Base-by-base conservation (phyloP, 2,888 invertebrate genomes). In the Trimorus sp. region DNA sequence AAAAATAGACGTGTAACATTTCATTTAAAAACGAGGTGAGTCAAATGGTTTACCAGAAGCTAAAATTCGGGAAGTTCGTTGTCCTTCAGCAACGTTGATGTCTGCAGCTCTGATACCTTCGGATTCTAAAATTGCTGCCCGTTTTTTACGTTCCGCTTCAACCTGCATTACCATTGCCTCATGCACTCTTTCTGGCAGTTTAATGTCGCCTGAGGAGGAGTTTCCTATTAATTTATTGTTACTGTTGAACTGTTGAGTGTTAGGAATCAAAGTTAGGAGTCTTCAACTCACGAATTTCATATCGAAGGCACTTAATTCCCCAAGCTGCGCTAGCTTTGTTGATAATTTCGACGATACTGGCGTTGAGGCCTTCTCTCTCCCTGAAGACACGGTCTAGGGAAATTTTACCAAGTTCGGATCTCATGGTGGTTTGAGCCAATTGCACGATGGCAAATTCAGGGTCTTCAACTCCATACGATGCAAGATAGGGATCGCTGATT, bases 141-240 rank as follows among this genome's bases (percentile, higher is more conserved):
- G 93, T 91, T 99, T 99, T 89, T 96, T 96, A 70, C 99, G 93
- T 92, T 99, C 99, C 0, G 99, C 99, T 92, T 99, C 99, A 0
- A 99, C 99, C 93, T 99, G 99, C 98, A 99, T 99, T 92, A 99
- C 99, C 99, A 99, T 99, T 0, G 99, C 99, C 92, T 99, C 99
- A 89, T 99, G 98, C 0, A 99, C 97, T 87, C 98, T 94, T 0
- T 94, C 92, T 0, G 99, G 99, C 83, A 98, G 92, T 90, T 95
- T 96, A 88, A 98, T 97, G 89, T 98, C 96, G 93, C 96, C 97
- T 98, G 87, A 14, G 56, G 0, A 42, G 16, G 0, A 3, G 9
- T 62, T 62, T 59, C 14, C 15, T 3, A 16, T 4, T n/a, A n/a
- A n/a, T n/a, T n/a, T n/a, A n/a, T 26, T 4, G 26, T 26, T 26